Evolutionary conservation across 1,140 invertebrate genomes (phyloP).

Genomic region (Temnothorax curvispinosus): DNA sequence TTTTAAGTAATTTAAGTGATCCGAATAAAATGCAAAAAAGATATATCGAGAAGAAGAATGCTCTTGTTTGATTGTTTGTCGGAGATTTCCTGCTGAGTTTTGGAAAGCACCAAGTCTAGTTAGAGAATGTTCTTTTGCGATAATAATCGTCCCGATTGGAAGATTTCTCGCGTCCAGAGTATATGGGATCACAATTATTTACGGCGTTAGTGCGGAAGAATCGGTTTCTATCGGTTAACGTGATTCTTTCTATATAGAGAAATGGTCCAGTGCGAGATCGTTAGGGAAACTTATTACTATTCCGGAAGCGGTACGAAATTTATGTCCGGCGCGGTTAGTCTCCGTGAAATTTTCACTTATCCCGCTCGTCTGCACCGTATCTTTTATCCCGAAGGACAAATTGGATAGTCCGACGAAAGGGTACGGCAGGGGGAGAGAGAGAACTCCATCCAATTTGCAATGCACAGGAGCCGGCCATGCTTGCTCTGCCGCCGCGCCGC

Average conservation of each 20-base stretch:
- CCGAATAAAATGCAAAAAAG: not conserved
- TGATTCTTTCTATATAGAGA: conserved; percentile 35
- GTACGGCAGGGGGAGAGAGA: conserved; percentile 21
- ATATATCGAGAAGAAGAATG: not conserved
- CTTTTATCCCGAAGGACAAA: conserved; percentile 68
- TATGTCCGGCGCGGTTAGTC: conserved; percentile 51
- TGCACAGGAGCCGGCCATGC: conserved; percentile 59
- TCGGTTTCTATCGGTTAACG: conserved; percentile 25
- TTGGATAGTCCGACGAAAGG: conserved; percentile 70
- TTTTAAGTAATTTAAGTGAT: not conserved
- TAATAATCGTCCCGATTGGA: not conserved
- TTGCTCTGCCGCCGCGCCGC: conserved; percentile 6
- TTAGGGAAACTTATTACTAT: conserved; percentile 57
- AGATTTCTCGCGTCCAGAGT: not conserved
- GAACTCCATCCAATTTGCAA: conserved; percentile 73
- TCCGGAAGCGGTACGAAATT: conserved; percentile 44
- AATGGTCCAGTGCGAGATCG: conserved; percentile 41
- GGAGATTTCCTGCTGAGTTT: not conserved
- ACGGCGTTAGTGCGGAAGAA: not conserved
- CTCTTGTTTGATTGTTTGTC: not conserved
- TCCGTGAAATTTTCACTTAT: conserved; percentile 64
- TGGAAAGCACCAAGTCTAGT: not conserved
- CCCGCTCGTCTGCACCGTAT: conserved; percentile 47
- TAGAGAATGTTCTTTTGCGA: not conserved
- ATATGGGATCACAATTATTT: conserved; percentile 41